phyloP scores from a whole-genome alignment of 1,140 invertebrate genomes.

The Tetranychus cinnabarinus region DNA sequence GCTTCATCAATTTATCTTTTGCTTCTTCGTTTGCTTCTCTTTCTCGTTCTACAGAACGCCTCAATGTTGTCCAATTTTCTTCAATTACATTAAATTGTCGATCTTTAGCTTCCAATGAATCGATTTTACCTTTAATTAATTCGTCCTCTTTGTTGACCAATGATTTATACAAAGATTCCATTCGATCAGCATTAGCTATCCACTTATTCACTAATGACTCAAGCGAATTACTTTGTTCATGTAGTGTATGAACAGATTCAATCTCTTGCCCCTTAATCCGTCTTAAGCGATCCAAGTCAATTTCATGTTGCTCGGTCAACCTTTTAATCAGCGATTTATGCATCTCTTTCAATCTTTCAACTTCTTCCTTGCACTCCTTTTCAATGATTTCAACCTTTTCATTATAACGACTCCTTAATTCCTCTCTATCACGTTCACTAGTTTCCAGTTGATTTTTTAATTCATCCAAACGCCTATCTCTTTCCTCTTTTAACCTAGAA shows the following conservation, averaged over 20 bases:
- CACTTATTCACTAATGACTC: slow-evolving; percentile 5
- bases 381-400: slow-evolving; percentile 2
- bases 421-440: slow-evolving; percentile 1
- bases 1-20: neutral
- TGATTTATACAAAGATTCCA: slow-evolving; percentile 3
- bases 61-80: slow-evolving; percentile 2
- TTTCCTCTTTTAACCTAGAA: slow-evolving; percentile 7
- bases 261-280: slow-evolving; percentile 6
- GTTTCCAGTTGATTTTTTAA: slow-evolving; percentile 2
- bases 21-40: neutral
- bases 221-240: slow-evolving; percentile 1
- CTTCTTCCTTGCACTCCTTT: slow-evolving; percentile 4
- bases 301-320: slow-evolving; percentile 2
- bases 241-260: neutral
- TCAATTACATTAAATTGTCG: slow-evolving; percentile 2
- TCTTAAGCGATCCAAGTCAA: slow-evolving; percentile 2
- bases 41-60: slow-evolving; percentile 1
- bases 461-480: slow-evolving; percentile 7
- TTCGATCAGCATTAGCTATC: slow-evolving; percentile 5
- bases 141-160: slow-evolving; percentile 5
- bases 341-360: slow-evolving; percentile 2
- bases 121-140: neutral
- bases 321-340: neutral
- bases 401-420: neutral
- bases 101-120: neutral